phyloP scores from a whole-genome alignment of 2,888 invertebrate genomes.

The Amphipyra tragopoginis region DNA sequence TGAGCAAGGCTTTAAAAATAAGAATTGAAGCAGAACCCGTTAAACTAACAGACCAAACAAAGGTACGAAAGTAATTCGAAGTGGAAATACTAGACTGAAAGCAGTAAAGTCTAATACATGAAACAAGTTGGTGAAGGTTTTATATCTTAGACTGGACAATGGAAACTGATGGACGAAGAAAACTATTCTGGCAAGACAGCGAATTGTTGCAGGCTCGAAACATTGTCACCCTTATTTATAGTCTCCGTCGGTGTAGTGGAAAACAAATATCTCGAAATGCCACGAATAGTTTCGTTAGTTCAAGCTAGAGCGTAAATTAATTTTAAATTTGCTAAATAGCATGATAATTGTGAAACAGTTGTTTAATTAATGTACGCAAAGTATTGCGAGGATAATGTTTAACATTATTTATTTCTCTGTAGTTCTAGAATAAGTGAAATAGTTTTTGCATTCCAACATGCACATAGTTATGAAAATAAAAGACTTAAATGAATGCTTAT shows the following conservation, averaged over 20 bases:
- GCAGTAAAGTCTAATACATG: neutral
- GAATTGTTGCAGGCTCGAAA: slow-evolving; percentile 18
- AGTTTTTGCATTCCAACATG: neutral
- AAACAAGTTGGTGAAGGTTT: slow-evolving; percentile 4
- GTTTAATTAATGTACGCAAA: slow-evolving; percentile 30
- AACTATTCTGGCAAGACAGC: slow-evolving; percentile 15
- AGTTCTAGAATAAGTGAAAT: slow-evolving; percentile 18
- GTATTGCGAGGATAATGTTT: slow-evolving; percentile 26
- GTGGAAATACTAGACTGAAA: neutral
- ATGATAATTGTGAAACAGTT: slow-evolving; percentile 40
- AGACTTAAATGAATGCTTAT: no score
- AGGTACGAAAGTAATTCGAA: no score
- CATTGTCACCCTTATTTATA: slow-evolving; percentile 31
- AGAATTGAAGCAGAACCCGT: no score
- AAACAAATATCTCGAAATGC: slow-evolving; percentile 23
- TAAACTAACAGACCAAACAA: no score
- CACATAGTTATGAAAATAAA: no score
- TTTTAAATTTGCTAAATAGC: slow-evolving; percentile 37
- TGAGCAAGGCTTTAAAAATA: no score
- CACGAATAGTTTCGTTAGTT: slow-evolving; percentile 37
- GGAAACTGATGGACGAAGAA: slow-evolving; percentile 34
- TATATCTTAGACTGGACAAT: slow-evolving; percentile 14
- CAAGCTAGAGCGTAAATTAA: slow-evolving; percentile 36
- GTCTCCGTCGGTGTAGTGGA: slow-evolving; percentile 8
- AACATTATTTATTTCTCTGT: slow-evolving; percentile 27